These are phyloP conservation scores for Nysson spinosus DNA, from an alignment of 2,888 invertebrate species.

Conservation along the genomic window DNA sequence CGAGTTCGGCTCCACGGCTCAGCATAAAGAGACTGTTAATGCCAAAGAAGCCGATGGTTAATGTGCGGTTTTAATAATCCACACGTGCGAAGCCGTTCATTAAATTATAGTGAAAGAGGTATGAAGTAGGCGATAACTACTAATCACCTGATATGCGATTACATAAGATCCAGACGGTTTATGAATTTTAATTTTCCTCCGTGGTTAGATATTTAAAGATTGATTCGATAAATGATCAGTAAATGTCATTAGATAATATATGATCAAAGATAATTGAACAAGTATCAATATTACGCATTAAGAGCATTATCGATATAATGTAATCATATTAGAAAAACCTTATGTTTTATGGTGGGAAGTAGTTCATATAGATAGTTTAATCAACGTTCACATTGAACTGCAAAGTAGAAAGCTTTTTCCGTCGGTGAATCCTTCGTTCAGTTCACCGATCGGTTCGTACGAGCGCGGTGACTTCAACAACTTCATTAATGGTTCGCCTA, in stretches of 20 bases:
- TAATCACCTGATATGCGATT: slow-evolving; percentile 1
- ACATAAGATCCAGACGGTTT: not conserved
- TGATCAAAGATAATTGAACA: no score
- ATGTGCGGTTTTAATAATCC: not conserved
- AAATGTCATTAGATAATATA: no score
- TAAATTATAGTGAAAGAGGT: not conserved
- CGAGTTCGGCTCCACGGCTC: no score
- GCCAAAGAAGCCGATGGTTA: no score
- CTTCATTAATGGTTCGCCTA: slow-evolving; percentile 53
- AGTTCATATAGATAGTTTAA: no score
- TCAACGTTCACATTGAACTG: not conserved
- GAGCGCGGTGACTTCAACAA: slow-evolving; percentile 44
- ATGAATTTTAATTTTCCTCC: not conserved
- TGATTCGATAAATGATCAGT: no score
- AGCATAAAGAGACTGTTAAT: no score
- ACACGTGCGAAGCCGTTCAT: not conserved
- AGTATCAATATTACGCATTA: no score
- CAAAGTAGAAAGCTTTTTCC: not conserved
- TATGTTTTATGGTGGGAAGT: no score
- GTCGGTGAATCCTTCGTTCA: not conserved
- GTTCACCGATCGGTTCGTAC: slow-evolving; percentile 30
- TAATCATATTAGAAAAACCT: no score
- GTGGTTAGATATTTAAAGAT: not conserved
- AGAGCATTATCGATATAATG: no score
- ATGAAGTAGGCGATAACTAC: not conserved